Base-by-base conservation (phyloP, 2,888 invertebrate genomes). In the Sarcophaga carnaria region DNA sequence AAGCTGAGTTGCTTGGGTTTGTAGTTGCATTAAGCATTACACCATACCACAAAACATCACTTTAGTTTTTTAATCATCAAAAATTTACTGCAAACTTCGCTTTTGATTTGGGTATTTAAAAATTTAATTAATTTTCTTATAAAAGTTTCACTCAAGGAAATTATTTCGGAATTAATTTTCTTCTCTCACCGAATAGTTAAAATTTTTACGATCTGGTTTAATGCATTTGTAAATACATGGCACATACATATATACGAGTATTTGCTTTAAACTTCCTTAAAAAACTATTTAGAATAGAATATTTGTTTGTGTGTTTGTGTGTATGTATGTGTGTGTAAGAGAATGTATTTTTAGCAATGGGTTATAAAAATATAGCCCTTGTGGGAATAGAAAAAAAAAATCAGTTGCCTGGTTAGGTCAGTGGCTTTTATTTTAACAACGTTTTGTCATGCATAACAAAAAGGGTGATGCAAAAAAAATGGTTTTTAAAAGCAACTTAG, bases 401-500 rank as follows among this genome's bases (percentile, higher is more conserved):
- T 59, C 72, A 78, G 83, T 78, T 69, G 77, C 64, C 74, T 54
- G 74, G 37, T 80, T 86, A 86, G 86, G 86, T 86, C 86, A 86
- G 83, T 86, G 86, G 86, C 86, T 83, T 86, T 86, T 78, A 80
- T 69, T 83, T 83, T 80, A 59, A 77, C 71, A 45, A 49, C 72
- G 54, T 22, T 80, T 86, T 83, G 80, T 77, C 80, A 72, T 79
- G 83, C 79, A 80, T 8, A 25, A 10, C 45, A 8, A 47, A 54
- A 54, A 71, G 77, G 64, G 63, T 74, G 47, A n/a, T 62, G 70
- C 20, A 5, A 66, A 45, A 22, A 45, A 8, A n/a, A 4, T 54
- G 14, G 17, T 54, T 14, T 54, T 54, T 17, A 54, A 1, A 2
- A 17, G 5, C 0, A 14, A 14, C 1, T 54, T 14, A 22, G 1